These are phyloP conservation scores for Philereme transversata DNA, from an alignment of 2,888 invertebrate species.

Conservation along the genomic window DNA sequence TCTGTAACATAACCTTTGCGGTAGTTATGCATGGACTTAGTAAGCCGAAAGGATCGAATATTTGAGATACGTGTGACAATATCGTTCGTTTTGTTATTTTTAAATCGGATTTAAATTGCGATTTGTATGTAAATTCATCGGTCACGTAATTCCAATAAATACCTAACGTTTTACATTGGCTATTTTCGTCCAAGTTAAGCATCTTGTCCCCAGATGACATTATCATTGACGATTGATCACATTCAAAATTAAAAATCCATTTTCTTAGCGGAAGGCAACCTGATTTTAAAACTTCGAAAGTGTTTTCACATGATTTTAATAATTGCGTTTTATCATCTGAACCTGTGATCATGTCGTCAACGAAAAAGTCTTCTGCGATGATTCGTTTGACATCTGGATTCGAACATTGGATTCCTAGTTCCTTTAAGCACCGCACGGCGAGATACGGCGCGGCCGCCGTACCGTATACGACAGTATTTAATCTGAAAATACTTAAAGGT, in stretches of 20 bases:
- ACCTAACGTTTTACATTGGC: slow-evolving; percentile 21
- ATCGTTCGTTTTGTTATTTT: not conserved
- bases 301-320: slow-evolving; percentile 12
- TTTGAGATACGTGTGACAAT: no score
- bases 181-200: slow-evolving; percentile 18
- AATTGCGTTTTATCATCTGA: slow-evolving; percentile 10
- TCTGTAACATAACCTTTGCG: not conserved
- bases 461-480: slow-evolving; percentile 46
- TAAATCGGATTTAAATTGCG: slow-evolving; percentile 19
- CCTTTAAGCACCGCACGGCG: not conserved
- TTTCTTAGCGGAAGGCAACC: slow-evolving; percentile 27
- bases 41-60: no score
- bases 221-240: no score
- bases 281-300: slow-evolving; percentile 9
- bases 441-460: slow-evolving; percentile 45
- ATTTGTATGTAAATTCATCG: slow-evolving; percentile 14
- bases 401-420: not conserved
- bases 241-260: no score
- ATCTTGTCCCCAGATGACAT: no score
- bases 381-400: no score
- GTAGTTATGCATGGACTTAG: no score
- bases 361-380: slow-evolving; percentile 24
- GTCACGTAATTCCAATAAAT: slow-evolving; percentile 21
- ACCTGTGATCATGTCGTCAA: slow-evolving; percentile 24
- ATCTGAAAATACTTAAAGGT: slow-evolving; percentile 35